Evolutionary conservation across 2,797 vertebrate genomes (phyloP).

Genomic region (Pseudomugil gertrudae): DNA sequence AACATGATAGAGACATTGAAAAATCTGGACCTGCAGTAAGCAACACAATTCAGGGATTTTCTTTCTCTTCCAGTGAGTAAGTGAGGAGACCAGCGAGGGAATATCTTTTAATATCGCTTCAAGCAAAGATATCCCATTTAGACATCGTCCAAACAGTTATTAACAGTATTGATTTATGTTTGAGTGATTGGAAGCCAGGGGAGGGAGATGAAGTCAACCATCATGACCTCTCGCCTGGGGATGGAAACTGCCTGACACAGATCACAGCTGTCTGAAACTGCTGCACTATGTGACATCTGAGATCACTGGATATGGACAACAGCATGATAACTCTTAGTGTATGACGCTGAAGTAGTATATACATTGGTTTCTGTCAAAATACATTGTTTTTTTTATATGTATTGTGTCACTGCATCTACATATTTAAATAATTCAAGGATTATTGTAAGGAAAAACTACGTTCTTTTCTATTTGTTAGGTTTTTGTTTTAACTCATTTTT

Average conservation of each 20-base stretch:
- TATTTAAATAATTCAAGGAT: constrained; percentile 19
- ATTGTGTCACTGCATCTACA: constrained; percentile 17
- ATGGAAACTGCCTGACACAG: constrained; percentile 79
- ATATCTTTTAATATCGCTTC: constrained; percentile 79
- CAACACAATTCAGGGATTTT: constrained; percentile 36
- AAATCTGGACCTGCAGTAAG: constrained; percentile 15
- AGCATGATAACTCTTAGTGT: constrained; percentile 54
- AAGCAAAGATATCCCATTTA: constrained; percentile 84
- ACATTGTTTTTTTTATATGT: constrained; percentile 43
- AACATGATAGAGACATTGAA: constrained; percentile 11
- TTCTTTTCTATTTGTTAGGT: not conserved
- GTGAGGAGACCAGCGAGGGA: constrained; percentile 38
- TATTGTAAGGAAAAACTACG: not conserved
- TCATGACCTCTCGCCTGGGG: constrained; percentile 79
- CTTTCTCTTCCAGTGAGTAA: constrained; percentile 46
- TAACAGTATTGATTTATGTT: constrained; percentile 88
- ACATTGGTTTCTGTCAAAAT: constrained; percentile 34
- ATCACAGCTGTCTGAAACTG: constrained; percentile 73
- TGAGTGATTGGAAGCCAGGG: constrained; percentile 82
- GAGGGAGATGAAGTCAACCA: constrained; percentile 80
- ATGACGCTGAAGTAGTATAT: constrained; percentile 50
- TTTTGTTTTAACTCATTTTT: no score
- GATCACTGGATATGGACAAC: constrained; percentile 72
- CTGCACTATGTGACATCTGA: constrained; percentile 74
- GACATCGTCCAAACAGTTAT: constrained; percentile 86